These are phyloP conservation scores for Microdon myrmicae DNA, from an alignment of 2,888 invertebrate species.

Conservation along the genomic window DNA sequence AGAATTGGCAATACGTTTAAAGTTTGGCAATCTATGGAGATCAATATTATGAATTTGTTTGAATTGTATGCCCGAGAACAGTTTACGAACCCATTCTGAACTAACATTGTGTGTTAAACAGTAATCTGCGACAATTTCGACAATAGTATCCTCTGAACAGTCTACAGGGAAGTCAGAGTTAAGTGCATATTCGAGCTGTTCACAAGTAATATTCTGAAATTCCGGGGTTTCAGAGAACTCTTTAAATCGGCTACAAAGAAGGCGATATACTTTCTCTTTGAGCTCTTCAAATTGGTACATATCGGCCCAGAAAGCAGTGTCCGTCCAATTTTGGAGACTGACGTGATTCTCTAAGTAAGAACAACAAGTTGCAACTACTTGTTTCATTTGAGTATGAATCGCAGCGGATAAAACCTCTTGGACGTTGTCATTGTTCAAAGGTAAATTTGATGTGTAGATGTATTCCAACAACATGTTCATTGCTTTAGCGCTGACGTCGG, in stretches of 20 bases:
- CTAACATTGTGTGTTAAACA: slow-evolving; percentile 60
- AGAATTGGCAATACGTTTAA: slow-evolving; percentile 17
- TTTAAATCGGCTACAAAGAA: slow-evolving; percentile 73
- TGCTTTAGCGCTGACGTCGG: slow-evolving; percentile 75
- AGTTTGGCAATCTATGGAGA: slow-evolving; percentile 17
- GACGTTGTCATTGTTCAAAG: slow-evolving; percentile 73
- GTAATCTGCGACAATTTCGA: slow-evolving; percentile 73
- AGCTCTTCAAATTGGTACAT: slow-evolving; percentile 73
- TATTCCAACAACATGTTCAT: slow-evolving; percentile 75
- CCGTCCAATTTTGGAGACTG: slow-evolving; percentile 76
- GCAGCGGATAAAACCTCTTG: slow-evolving; percentile 77
- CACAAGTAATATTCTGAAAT: slow-evolving; percentile 71
- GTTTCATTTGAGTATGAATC: slow-evolving; percentile 74
- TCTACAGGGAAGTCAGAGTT: slow-evolving; percentile 76
- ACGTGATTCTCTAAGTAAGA: slow-evolving; percentile 75
- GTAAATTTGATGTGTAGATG: slow-evolving; percentile 75
- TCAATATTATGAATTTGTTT: slow-evolving; percentile 55
- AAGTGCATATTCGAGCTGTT: slow-evolving; percentile 73
- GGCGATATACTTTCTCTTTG: slow-evolving; percentile 72
- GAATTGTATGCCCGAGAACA: slow-evolving; percentile 59
- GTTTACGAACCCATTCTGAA: slow-evolving; percentile 46
- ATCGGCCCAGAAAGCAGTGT: slow-evolving; percentile 76
- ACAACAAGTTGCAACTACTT: slow-evolving; percentile 75
- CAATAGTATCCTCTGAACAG: slow-evolving; percentile 73
- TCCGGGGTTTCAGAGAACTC: slow-evolving; percentile 72